Conservation (phyloP, 1,140 invertebrate species). For the Bombus confusus region DNA sequence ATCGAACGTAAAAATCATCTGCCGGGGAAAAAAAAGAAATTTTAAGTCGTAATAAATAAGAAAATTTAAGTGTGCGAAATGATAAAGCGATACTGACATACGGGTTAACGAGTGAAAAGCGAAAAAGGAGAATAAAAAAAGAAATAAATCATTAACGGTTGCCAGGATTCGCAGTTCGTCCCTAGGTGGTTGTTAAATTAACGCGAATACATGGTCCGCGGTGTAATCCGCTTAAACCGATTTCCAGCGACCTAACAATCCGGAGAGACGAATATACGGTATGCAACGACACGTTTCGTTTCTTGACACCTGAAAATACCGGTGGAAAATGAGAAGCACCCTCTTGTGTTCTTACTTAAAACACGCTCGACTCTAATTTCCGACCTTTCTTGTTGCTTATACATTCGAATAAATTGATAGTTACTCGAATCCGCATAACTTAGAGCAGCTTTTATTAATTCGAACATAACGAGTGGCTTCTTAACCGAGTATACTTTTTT, state of each 20-base stretch:
- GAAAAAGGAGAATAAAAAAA: background rate
- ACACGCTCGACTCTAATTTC: background rate
- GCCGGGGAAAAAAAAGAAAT: background rate
- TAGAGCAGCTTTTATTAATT: background rate
- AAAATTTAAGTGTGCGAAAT: background rate
- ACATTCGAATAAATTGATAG: background rate
- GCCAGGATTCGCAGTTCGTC: background rate
- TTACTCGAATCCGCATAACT: background rate
- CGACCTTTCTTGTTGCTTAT: background rate
- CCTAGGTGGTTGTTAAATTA: slow-evolving; percentile 12
- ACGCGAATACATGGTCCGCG: slow-evolving; percentile 19
- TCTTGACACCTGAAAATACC: background rate
- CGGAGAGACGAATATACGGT: background rate
- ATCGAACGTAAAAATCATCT: too few species aligned
- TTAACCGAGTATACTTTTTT: background rate
- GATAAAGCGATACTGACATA: background rate
- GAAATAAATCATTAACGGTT: background rate
- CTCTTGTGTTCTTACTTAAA: background rate
- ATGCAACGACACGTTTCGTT: background rate
- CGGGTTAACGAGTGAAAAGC: too few species aligned
- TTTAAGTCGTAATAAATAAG: background rate
- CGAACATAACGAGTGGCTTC: background rate
- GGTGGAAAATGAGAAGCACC: background rate
- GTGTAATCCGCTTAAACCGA: slow-evolving; percentile 46
- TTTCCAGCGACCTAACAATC: slow-evolving; percentile 29